A percentile compares a stretch with the other conserved stretches of the same genome.
phyloP scores from a whole-genome alignment of 2,797 vertebrate genomes.

The Erethizon dorsatum region DNA sequence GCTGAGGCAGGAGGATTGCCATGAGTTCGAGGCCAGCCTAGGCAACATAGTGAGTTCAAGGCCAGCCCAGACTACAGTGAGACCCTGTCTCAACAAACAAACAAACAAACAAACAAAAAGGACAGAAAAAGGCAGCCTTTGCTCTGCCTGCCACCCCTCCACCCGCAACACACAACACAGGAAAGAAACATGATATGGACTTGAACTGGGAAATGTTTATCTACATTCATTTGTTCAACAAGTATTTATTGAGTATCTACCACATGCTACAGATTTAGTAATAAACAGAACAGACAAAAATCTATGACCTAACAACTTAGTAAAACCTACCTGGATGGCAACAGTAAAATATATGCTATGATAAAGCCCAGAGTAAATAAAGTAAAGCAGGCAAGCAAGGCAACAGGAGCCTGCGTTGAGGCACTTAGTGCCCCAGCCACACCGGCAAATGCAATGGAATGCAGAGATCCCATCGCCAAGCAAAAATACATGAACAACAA shows the following conservation, averaged over 20 bases:
- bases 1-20: background rate
- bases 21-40: background rate
- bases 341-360: background rate
- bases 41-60: background rate
- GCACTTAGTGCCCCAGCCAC: background rate
- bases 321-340: background rate
- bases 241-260: background rate
- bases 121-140: background rate
- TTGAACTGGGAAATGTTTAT: background rate
- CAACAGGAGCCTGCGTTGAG: rapidly evolving
- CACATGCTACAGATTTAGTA: background rate
- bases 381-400: background rate
- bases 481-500: background rate
- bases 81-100: background rate
- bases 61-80: background rate
- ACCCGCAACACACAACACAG: background rate
- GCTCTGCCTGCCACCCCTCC: background rate
- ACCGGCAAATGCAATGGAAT: background rate
- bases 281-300: constrained; percentile 56
- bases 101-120: background rate
- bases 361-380: no score
- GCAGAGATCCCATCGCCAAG: background rate
- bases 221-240: background rate
- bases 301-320: background rate
- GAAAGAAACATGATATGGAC: background rate